Percentiles rank a stretch among this genome's conserved stretches.
Conservation (phyloP, 53 echinoderm and acorn worm species). For the Pentamera pediparva region DNA sequence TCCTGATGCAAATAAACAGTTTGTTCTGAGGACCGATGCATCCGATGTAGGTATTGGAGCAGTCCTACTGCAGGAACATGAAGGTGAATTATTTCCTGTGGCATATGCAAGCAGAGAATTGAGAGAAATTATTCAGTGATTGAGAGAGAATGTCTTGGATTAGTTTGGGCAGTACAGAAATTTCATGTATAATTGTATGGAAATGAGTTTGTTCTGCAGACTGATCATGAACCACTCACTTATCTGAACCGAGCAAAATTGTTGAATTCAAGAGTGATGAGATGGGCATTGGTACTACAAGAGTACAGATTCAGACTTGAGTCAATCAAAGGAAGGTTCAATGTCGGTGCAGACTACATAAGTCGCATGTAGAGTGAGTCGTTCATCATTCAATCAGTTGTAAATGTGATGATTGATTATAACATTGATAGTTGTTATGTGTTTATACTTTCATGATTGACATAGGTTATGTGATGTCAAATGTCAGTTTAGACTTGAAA, state of each 20-base stretch:
- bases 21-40: constrained; percentile 33
- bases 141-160: constrained; percentile 2
- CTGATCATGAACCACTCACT: constrained; percentile 35
- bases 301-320: constrained; percentile 29
- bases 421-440: no score
- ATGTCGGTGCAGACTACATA: constrained; percentile 45
- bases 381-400: not conserved
- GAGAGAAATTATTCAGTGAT: constrained; percentile 8
- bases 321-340: constrained; percentile 33
- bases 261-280: constrained; percentile 34
- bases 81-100: no score
- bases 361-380: constrained; percentile 8
- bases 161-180: constrained; percentile 17
- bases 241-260: constrained; percentile 13
- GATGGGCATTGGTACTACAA: constrained; percentile 34
- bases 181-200: constrained; percentile 39
- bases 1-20: constrained; percentile 14
- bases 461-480: no score
- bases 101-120: constrained; percentile 18
- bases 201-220: constrained; percentile 32
- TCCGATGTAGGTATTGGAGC: no score
- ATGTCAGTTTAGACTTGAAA: no score
- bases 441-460: no score
- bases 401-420: not conserved
- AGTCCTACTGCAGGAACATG: no score